Base-by-base conservation (phyloP, 2,113 vertebrate genomes). In the Thryonomys swinderianus region DNA sequence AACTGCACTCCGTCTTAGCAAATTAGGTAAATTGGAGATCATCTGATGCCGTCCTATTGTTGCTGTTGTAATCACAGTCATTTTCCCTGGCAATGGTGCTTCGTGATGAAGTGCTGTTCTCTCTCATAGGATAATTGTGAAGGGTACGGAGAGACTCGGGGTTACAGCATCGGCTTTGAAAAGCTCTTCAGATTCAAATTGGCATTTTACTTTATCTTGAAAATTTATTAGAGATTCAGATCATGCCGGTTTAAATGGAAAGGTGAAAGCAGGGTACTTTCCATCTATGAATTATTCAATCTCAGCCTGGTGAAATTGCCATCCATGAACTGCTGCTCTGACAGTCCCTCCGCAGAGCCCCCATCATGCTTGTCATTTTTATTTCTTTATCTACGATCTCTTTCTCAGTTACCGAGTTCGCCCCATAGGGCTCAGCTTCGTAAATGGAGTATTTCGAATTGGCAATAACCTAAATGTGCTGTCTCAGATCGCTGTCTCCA, bases 221-320 rank as follows among this genome's bases (percentile, higher is more conserved):
- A 98, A 98, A 98, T 98, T 98, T 98, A 98, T 99, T 99, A 98
- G 98, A 98, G 98, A 99, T 99, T 98, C 98, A 98, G 98, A 98
- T 98, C 98, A 98, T 98, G 98, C 98, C 93, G 61, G 96, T 98
- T 98, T 98, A 98, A 98, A 98, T 98, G 98, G 98, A 98, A 99
- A 99, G 99, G 99, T 99, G 98, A 98, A 99, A 98, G 98, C 98
- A 98, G 98, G 98, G 98, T 99, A 98, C 99, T 99, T 99, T 99
- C 98, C 97, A 96, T 98, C 97, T 98, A 99, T 99, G 99, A 99
- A 99, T 99, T 98, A 99, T 99, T 99, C 99, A 99, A 40, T 98
- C 98, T 98, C 98, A 97, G 97, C 97, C 98, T 98, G 98, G 97
- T 97, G 94, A 98, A 98, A 98, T 97, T 98, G 98, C 98, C 98